phyloP scores from a whole-genome alignment of 2,113 vertebrate species.

The Falcunculus frontatus region DNA sequence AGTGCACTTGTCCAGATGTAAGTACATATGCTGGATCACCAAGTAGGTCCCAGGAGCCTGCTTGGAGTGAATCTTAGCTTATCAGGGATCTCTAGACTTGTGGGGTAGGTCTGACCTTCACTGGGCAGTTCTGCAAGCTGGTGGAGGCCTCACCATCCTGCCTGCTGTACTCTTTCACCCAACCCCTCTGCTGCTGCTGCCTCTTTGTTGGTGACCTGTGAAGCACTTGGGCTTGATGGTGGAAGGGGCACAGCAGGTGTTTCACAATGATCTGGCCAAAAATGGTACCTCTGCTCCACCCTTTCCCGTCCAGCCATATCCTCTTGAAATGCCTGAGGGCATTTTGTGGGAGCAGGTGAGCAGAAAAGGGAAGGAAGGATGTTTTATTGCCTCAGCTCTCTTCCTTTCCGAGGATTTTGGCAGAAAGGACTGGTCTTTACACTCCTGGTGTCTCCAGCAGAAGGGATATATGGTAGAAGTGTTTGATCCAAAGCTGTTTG shows the following conservation, averaged over 20 bases:
- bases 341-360: slow-evolving; percentile 6
- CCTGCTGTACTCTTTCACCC: background rate
- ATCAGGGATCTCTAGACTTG: background rate
- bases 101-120: background rate
- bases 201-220: background rate
- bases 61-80: background rate
- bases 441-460: background rate
- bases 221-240: background rate
- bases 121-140: background rate
- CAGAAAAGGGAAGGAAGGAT: slow-evolving; percentile 36
- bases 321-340: background rate
- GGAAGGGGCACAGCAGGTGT: background rate
- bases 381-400: slow-evolving; percentile 11
- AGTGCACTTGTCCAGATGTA: background rate
- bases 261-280: background rate
- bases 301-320: background rate
- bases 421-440: background rate
- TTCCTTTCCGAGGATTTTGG: slow-evolving; percentile 30
- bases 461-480: background rate
- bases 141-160: background rate
- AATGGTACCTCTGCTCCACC: background rate
- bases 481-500: background rate
- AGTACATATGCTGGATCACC: background rate
- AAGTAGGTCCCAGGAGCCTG: background rate
- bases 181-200: background rate